Percentiles rank a stretch among this genome's conserved stretches.
These are phyloP conservation scores for Pogonus chalceus DNA, from an alignment of 1,140 invertebrate species.

Conservation along the genomic window DNA sequence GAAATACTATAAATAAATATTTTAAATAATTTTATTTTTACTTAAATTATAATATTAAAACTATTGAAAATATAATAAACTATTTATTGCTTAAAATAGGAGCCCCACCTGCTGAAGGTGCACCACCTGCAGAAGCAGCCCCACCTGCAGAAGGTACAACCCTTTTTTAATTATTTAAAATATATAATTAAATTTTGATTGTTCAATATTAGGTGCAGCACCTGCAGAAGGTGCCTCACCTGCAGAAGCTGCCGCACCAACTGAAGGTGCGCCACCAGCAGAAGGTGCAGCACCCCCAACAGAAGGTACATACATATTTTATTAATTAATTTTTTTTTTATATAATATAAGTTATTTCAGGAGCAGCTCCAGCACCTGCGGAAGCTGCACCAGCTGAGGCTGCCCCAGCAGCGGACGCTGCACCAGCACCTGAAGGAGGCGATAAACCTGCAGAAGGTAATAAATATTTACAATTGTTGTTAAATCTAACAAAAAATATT, in stretches of 20 bases:
- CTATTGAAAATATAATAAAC: too few relatives aligned
- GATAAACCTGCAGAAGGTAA: conserved; percentile 20
- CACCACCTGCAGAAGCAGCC: conserved; percentile 25
- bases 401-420: conserved; percentile 11
- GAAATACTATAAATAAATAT: too few relatives aligned
- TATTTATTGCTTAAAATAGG: too few relatives aligned
- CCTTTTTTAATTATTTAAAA: too few relatives aligned
- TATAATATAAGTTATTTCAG: conserved; percentile 2
- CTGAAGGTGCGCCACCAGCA: conserved; percentile 26
- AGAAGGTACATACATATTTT: conserved; percentile 14
- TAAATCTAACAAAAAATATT: not conserved
- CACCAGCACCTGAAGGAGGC: conserved; percentile 15
- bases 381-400: conserved; percentile 13
- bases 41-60: too few relatives aligned
- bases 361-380: conserved; percentile 11
- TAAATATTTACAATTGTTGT: not conserved
- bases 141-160: conserved; percentile 30
- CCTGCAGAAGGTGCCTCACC: conserved; percentile 23
- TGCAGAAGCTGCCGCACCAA: conserved; percentile 31
- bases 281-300: conserved; percentile 27
- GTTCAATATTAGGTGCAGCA: conserved; percentile 21
- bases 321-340: not conserved
- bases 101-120: conserved; percentile 22
- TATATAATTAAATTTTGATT: too few relatives aligned
- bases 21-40: too few relatives aligned